Base-by-base conservation (phyloP, 2,888 invertebrate species). In the Himalopsyche kuldschensis region DNA sequence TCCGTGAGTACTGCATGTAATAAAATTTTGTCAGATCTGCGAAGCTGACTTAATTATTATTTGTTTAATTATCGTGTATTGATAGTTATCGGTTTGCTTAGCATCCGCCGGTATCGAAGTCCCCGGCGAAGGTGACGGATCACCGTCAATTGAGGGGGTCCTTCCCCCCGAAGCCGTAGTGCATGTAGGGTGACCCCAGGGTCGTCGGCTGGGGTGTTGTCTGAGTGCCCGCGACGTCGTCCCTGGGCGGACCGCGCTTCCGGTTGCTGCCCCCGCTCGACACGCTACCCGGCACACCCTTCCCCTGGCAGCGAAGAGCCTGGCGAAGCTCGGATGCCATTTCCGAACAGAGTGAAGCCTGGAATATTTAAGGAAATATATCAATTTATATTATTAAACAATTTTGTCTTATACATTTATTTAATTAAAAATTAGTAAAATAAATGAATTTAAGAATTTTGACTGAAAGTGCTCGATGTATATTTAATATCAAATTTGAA, bases 341-440 rank as follows among this genome's bases (percentile, higher is more conserved):
- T 91, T 95, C 95, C 87, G 94, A 93, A 90, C 94, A 94, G 87
- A 95, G 91, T 82, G 95, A 94, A 86, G 94, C 94, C 95, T 95
- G 92, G 85, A 90, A 88, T 32, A 31, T 76, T 20, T 20, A 3
- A 35, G 0, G 83, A 3, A 27, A n/a, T 78, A 11, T 41, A 27
- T 76, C 3, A 85, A 0, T 79, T 83, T 78, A 78, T 79, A 75
- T 79, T 20, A 11, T 75, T 81, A 48, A 75, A 31, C 63, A 24
- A 47, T 3, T 20, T 27, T 76, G 32, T 11, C 8, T 15, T 11
- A n/a, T 24, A 6, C 27, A 4, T 31, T 31, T 0, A 31, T 31
- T 3, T 17, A 76, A 31, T 31, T 20, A 76, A 15, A 27, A 3
- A 76, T 31, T 15, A 31, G 32, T 30, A 31, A 76, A 76, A n/a